phyloP scores from a whole-genome alignment of 1,140 invertebrate species.

The Ceratina calcarata region DNA sequence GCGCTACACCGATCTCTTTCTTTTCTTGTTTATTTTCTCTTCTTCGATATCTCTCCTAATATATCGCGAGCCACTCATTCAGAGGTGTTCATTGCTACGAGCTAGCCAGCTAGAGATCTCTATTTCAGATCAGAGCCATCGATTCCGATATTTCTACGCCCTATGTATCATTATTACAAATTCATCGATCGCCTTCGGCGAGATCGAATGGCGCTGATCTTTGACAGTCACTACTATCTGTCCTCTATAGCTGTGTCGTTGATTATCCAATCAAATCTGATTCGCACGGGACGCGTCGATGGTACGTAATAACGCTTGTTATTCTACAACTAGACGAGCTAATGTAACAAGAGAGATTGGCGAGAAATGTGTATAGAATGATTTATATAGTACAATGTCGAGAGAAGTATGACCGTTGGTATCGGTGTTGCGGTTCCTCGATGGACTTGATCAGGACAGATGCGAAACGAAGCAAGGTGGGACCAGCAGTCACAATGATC shows the following conservation, averaged over 20 bases:
- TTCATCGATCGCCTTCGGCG: background rate
- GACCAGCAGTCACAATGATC: constrained; percentile 79
- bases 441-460: constrained; percentile 54
- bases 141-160: background rate
- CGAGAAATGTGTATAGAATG: constrained; percentile 50
- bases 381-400: constrained; percentile 34
- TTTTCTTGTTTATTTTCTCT: too few relatives aligned
- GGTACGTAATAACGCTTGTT: constrained; percentile 29
- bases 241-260: constrained; percentile 4
- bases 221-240: background rate
- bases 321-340: constrained; percentile 53
- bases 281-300: constrained; percentile 6
- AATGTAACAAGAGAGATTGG: constrained; percentile 40
- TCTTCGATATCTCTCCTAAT: too few relatives aligned
- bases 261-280: background rate
- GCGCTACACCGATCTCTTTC: constrained; percentile 41
- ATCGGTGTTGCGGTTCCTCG: constrained; percentile 48
- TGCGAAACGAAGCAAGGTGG: constrained; percentile 76
- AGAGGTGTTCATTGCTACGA: background rate
- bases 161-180: background rate
- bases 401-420: constrained; percentile 37
- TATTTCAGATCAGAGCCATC: constrained; percentile 42
- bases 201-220: constrained; percentile 15
- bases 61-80: background rate
- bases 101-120: constrained; percentile 1